Base-by-base conservation (phyloP, 2,888 invertebrate genomes). In the Apamea anceps region DNA sequence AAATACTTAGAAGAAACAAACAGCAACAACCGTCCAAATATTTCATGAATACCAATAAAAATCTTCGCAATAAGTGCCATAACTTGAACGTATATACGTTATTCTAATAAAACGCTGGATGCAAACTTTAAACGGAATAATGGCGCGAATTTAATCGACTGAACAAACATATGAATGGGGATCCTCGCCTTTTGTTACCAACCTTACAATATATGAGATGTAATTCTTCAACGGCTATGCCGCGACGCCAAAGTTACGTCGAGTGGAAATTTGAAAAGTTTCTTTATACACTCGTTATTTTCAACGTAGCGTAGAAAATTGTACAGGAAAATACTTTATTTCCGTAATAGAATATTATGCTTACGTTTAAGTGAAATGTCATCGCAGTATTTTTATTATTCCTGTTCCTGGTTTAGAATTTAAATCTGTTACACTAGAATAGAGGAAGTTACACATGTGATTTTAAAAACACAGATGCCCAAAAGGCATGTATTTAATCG, bases 201-300 rank as follows among this genome's bases (percentile, higher is more conserved):
- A 75, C 75, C 75, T 87, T 86, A 88, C 87, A 83, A 90, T 90
- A 90, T 90, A 90, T 90, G 89, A 88, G 87, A 86, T 67, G 87
- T 86, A 88, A 90, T 90, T 90, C 90, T 90, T 90, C 88, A 88
- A 67, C 73, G 82, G 81, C 73, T 82, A 86, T 77, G 80, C 85
- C 81, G 65, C 80, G 76, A 82, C 79, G 81, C 82, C 79, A 70
- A 84, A 83, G 85, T 85, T 87, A 80, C 76, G 82, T 85, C 87
- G 83, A 85, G 90, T 86, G 85, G 86, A 87, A 90, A 90, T 90
- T 88, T 90, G 87, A 90, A 90, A 89, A 89, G 86, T 86, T 89
- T 90, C 85, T 88, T 85, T 82, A 85, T 85, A 79, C 80, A 81
- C 78, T 85, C 81, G 79, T 87, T 86, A 81, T 84, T 83, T 81